Evolutionary conservation across 2,888 invertebrate species (phyloP).

Genomic region (Eucera pruinosa): DNA sequence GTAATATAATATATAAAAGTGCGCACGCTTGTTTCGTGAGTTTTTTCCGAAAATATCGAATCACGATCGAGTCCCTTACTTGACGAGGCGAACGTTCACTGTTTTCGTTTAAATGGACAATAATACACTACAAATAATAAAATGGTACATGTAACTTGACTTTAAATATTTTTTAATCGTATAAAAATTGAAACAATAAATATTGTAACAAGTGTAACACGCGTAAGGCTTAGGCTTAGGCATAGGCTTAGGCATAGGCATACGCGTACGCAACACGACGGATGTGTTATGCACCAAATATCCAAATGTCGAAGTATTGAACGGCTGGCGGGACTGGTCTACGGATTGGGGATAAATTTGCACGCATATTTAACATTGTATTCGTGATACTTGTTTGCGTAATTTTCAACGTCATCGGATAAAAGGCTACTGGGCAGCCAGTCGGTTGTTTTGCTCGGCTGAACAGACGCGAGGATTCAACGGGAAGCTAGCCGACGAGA

Average conservation of each 20-base stretch:
- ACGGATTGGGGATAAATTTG: constrained; percentile 65
- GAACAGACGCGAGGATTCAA: constrained; percentile 70
- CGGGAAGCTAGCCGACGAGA: constrained; percentile 66
- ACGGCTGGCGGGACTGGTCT: constrained; percentile 68
- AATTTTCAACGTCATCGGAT: constrained; percentile 41
- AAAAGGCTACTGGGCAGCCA: constrained; percentile 67
- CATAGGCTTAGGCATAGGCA: no score
- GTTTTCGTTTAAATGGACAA: not conserved
- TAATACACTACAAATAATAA: constrained; percentile 33
- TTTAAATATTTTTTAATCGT: constrained; percentile 36
- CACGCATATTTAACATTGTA: constrained; percentile 57
- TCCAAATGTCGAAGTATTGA: no score
- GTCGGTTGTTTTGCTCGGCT: constrained; percentile 67
- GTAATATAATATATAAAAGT: constrained; percentile 53
- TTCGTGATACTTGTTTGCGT: constrained; percentile 60
- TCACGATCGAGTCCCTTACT: constrained; percentile 2
- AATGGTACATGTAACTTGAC: constrained; percentile 10
- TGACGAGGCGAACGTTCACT: not conserved
- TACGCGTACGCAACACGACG: no score
- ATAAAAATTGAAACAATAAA: constrained; percentile 70
- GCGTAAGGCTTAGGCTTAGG: no score
- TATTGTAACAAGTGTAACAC: constrained; percentile 68
- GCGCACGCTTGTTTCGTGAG: constrained; percentile 1
- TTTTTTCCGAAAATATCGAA: constrained; percentile 19
- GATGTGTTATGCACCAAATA: constrained; percentile 8